phyloP scores from a whole-genome alignment of 1,140 invertebrate species.

The Radopholus similis region DNA sequence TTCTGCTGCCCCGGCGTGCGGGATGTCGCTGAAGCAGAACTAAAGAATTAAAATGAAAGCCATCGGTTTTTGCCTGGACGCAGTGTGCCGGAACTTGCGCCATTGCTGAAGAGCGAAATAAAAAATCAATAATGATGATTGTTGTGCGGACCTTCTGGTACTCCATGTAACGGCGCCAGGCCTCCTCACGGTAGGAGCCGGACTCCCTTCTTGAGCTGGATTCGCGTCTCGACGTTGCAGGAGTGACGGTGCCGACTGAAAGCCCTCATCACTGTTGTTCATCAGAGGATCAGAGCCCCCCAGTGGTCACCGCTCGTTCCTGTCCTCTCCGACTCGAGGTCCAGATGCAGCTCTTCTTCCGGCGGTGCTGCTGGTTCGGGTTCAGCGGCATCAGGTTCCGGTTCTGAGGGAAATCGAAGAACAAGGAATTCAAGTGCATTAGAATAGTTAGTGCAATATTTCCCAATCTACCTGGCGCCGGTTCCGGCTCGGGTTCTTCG shows the following conservation, averaged over 20 bases:
- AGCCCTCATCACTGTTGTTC: not conserved
- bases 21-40: too few relatives aligned
- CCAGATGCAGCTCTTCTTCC: not conserved
- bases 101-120: constrained; percentile 14
- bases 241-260: not conserved
- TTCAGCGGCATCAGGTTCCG: not conserved
- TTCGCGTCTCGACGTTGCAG: constrained; percentile 1
- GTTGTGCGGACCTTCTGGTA: constrained; percentile 50
- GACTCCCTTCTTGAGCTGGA: too few relatives aligned
- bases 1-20: too few relatives aligned
- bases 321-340: not conserved
- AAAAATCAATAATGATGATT: not conserved
- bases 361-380: constrained; percentile 5
- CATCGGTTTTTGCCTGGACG: too few relatives aligned
- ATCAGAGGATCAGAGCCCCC: too few relatives aligned
- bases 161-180: constrained; percentile 56
- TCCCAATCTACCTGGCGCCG: not conserved
- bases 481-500: not conserved
- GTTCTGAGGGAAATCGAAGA: not conserved
- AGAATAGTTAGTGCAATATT: too few relatives aligned
- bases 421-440: too few relatives aligned
- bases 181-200: constrained; percentile 59
- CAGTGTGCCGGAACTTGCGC: constrained; percentile 21
- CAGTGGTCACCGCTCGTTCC: not conserved
- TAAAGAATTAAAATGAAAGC: too few relatives aligned